phyloP scores from a whole-genome alignment of 2,113 vertebrate genomes.

The Neopipo cinnamomea region DNA sequence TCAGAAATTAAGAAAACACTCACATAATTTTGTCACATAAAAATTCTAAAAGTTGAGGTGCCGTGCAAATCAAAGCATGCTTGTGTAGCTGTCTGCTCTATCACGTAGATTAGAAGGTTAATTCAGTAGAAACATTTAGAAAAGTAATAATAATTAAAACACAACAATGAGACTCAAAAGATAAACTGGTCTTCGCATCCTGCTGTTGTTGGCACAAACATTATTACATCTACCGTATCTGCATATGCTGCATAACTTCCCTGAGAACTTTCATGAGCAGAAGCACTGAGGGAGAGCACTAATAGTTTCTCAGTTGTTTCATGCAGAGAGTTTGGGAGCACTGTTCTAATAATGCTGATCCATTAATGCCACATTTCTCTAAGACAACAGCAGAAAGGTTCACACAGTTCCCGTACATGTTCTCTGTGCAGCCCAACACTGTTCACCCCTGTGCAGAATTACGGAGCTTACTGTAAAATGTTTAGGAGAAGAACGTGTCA shows the following conservation, averaged over 20 bases:
- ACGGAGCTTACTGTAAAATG: neutral
- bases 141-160: neutral
- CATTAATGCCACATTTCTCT: neutral
- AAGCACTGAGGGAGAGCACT: neutral
- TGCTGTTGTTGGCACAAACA: neutral
- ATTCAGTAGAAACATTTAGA: neutral
- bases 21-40: neutral
- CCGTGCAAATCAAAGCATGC: neutral
- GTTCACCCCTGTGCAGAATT: neutral
- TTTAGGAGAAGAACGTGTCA: neutral
- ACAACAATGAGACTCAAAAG: neutral
- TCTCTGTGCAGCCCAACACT: neutral
- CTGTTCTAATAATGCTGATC: neutral
- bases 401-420: rapidly evolving
- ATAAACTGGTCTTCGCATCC: neutral
- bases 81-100: neutral
- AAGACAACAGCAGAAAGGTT: neutral
- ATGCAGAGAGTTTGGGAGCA: neutral
- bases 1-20: neutral
- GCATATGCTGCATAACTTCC: neutral
- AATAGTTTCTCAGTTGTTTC: neutral
- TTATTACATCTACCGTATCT: neutral
- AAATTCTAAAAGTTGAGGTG: neutral
- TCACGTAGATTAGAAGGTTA: neutral
- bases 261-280: neutral